Evolutionary conservation across 2,113 vertebrate genomes (phyloP).

Genomic region (Anoplopoma fimbria): DNA sequence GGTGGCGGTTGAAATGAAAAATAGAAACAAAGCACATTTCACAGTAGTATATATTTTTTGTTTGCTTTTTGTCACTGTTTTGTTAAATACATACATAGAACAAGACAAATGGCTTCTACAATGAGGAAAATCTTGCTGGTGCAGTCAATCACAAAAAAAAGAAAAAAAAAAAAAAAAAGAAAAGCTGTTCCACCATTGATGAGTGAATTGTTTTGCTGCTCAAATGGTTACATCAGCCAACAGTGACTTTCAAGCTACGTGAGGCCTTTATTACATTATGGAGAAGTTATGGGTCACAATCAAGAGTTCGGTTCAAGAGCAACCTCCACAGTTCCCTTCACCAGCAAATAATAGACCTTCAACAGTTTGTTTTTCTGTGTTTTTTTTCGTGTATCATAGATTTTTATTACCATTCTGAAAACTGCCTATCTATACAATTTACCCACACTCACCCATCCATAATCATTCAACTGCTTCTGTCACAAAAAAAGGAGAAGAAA

Average conservation of each 20-base stretch:
- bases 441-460: slow-evolving; percentile 66
- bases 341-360: slow-evolving; percentile 64
- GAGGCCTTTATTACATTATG: slow-evolving; percentile 71
- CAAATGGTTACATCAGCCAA: slow-evolving; percentile 61
- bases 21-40: slow-evolving; percentile 78
- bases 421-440: slow-evolving; percentile 53
- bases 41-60: slow-evolving; percentile 80
- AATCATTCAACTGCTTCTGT: slow-evolving; percentile 64
- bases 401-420: slow-evolving; percentile 73
- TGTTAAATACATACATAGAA: slow-evolving; percentile 80
- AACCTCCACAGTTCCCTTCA: slow-evolving; percentile 58
- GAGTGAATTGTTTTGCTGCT: slow-evolving; percentile 45
- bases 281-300: slow-evolving; percentile 59
- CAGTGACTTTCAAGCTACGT: slow-evolving; percentile 61
- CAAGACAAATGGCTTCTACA: slow-evolving; percentile 78
- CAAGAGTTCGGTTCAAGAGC: slow-evolving; percentile 50
- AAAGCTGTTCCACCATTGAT: slow-evolving; percentile 51
- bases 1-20: slow-evolving; percentile 63
- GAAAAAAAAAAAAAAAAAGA: slow-evolving; percentile 3
- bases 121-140: slow-evolving; percentile 70
- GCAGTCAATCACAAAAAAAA: slow-evolving; percentile 61
- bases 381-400: slow-evolving; percentile 62
- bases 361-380: slow-evolving; percentile 56
- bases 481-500: slow-evolving; percentile 29
- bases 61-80: slow-evolving; percentile 73